Evolutionary conservation across 2,113 vertebrate species (phyloP).

Genomic region (Cranoglanis bouderius): DNA sequence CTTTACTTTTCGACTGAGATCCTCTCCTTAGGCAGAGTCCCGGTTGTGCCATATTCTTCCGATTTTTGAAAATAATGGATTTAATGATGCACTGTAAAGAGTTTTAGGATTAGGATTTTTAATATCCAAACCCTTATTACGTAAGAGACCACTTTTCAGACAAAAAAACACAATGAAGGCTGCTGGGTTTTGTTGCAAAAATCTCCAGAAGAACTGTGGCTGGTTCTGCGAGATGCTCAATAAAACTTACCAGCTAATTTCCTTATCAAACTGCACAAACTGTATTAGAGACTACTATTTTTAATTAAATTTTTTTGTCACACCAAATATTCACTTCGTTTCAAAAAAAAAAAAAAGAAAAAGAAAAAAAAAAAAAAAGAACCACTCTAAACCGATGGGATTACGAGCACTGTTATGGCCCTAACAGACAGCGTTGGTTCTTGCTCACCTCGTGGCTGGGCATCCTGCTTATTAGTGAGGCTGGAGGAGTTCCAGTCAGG

Average conservation of each 20-base stretch:
- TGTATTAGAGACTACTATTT: not conserved
- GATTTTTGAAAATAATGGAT: not conserved
- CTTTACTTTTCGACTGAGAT: not conserved
- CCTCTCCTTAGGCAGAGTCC: not conserved
- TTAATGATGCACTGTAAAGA: not conserved
- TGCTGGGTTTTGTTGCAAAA: too few species aligned
- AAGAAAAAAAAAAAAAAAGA: not conserved
- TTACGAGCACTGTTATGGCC: not conserved
- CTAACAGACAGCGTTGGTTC: conserved; percentile 26
- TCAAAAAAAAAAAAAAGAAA: not conserved
- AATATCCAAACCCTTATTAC: not conserved
- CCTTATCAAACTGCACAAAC: too few species aligned
- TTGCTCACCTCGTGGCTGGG: conserved; percentile 98
- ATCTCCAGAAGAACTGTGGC: too few species aligned
- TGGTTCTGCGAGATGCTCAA: too few species aligned
- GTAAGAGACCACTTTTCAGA: too few species aligned
- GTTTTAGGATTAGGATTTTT: not conserved
- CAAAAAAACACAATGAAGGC: too few species aligned
- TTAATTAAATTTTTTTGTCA: too few species aligned
- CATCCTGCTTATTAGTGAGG: conserved; percentile 99
- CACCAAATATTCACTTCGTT: too few species aligned
- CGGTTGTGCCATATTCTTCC: not conserved
- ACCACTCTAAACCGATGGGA: not conserved
- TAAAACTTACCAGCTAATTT: too few species aligned
- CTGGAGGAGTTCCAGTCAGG: conserved; percentile 97